Conservation (phyloP, 2,888 invertebrate species). For the Bedellia somnulentella region DNA sequence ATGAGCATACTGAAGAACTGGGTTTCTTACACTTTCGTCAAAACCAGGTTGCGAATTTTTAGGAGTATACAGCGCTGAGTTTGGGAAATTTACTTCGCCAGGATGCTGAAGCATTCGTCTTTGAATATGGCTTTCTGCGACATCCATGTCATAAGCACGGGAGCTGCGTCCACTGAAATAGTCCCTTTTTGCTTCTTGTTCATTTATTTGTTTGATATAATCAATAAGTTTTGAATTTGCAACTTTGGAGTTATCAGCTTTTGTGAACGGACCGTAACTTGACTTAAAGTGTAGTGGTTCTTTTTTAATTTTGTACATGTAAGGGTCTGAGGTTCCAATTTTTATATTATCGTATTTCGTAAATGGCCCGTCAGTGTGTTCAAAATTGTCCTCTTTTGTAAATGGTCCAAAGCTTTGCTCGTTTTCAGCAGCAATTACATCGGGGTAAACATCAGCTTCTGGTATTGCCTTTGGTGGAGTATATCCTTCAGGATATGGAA, state of each 20-base stretch:
- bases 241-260: constrained; percentile 62
- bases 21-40: constrained; percentile 71
- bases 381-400: constrained; percentile 64
- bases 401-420: constrained; percentile 59
- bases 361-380: constrained; percentile 59
- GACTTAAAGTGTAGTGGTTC: constrained; percentile 36
- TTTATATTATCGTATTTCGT: constrained; percentile 62
- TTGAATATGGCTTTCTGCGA: constrained; percentile 64
- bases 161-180: constrained; percentile 60
- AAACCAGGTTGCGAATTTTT: constrained; percentile 64
- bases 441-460: constrained; percentile 58
- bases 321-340: constrained; percentile 32
- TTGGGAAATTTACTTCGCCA: constrained; percentile 66
- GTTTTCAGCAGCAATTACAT: constrained; percentile 27
- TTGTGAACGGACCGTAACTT: constrained; percentile 65
- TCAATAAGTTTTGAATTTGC: constrained; percentile 63
- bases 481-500: constrained; percentile 73
- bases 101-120: constrained; percentile 72
- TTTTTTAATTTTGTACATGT: constrained; percentile 34
- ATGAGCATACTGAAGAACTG: constrained; percentile 78
- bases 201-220: constrained; percentile 69
- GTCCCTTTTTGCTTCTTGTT: constrained; percentile 64
- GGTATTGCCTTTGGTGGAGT: constrained; percentile 65
- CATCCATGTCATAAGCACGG: constrained; percentile 42
- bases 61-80: constrained; percentile 66